Conservation (phyloP, 2,113 vertebrate genomes). For the Oceanites oceanicus region DNA sequence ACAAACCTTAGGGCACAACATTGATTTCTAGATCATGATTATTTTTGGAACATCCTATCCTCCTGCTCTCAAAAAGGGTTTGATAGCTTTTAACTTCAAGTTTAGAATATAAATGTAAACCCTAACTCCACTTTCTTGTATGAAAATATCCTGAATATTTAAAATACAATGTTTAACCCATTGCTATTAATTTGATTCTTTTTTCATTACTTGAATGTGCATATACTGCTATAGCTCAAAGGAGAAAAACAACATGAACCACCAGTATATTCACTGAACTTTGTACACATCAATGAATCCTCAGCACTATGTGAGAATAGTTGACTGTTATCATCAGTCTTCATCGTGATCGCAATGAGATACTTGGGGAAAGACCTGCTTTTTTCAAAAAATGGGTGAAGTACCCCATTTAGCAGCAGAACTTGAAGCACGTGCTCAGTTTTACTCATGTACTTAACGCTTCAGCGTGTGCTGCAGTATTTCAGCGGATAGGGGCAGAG, state of each 20-base stretch:
- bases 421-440: not conserved
- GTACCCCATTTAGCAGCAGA: not conserved
- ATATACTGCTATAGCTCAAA: not conserved
- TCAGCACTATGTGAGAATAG: not conserved
- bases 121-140: not conserved
- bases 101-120: not conserved
- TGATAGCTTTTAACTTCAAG: not conserved
- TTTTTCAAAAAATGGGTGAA: not conserved
- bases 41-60: not conserved
- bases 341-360: not conserved
- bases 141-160: not conserved
- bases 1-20: conserved; percentile 38
- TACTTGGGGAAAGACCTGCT: not conserved
- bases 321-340: not conserved
- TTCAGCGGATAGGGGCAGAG: not conserved
- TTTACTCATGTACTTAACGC: not conserved
- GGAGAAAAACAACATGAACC: not conserved
- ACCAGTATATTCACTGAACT: not conserved
- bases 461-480: not conserved
- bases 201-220: not conserved
- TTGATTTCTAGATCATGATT: not conserved
- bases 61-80: not conserved
- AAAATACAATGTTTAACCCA: not conserved
- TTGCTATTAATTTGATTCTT: not conserved
- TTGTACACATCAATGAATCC: not conserved